These are phyloP conservation scores for Leucophora obtusa DNA, from an alignment of 2,888 invertebrate genomes.

Conservation along the genomic window DNA sequence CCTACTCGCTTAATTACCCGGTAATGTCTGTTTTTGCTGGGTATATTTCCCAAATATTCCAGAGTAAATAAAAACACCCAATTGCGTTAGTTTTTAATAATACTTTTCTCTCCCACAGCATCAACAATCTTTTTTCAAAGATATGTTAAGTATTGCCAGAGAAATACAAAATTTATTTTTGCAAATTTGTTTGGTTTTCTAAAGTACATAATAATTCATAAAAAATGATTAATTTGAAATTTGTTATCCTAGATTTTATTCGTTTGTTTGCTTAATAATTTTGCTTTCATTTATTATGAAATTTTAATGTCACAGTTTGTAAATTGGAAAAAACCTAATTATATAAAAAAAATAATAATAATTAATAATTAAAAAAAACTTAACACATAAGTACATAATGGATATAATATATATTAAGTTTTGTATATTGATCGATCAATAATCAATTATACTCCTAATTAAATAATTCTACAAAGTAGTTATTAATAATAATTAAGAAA, in stretches of 20 bases:
- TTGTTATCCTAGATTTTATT: constrained; percentile 59
- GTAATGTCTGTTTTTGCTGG: too few relatives aligned
- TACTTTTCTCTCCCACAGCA: constrained; percentile 37
- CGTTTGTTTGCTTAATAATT: constrained; percentile 36
- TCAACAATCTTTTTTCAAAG: constrained; percentile 2
- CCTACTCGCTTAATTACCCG: too few relatives aligned
- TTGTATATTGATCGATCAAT: constrained; percentile 4
- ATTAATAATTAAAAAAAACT: constrained; percentile 13
- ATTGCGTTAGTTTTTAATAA: constrained; percentile 37
- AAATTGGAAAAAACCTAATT: constrained; percentile 39
- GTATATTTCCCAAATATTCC: background rate
- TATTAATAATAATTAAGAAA: background rate
- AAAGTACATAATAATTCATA: constrained; percentile 58
- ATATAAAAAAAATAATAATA: constrained; percentile 1
- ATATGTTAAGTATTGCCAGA: constrained; percentile 13
- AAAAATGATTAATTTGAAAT: constrained; percentile 58
- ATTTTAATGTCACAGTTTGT: constrained; percentile 54
- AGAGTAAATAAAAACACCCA: constrained; percentile 28
- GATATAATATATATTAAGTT: background rate
- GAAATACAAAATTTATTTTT: constrained; percentile 48
- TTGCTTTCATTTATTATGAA: constrained; percentile 25
- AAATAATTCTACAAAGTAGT: background rate
- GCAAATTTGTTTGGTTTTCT: constrained; percentile 59
- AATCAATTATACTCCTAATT: background rate
- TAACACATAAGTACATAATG: constrained; percentile 14